phyloP scores from a whole-genome alignment of 1,140 invertebrate genomes.

The Coboldia fuscipes region DNA sequence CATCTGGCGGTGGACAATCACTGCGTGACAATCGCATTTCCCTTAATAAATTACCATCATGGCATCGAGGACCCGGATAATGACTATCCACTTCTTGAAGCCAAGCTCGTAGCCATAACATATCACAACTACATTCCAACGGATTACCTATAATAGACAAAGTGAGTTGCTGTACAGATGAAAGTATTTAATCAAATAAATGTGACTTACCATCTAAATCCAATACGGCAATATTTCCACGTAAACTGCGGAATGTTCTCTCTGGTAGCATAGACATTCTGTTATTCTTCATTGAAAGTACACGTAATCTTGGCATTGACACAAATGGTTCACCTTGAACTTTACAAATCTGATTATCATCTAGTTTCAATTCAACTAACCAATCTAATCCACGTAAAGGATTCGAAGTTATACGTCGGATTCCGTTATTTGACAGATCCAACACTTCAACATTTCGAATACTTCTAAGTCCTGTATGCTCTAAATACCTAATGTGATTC shows the following conservation, averaged over 20 bases:
- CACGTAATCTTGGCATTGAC: constrained; percentile 55
- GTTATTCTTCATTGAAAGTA: constrained; percentile 59
- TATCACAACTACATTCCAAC: constrained; percentile 51
- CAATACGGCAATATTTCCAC: constrained; percentile 57
- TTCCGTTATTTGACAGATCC: constrained; percentile 53
- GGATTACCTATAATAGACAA: constrained; percentile 44
- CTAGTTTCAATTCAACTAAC: constrained; percentile 62
- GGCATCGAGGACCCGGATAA: constrained; percentile 39
- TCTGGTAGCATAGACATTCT: constrained; percentile 51
- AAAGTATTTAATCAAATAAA: background rate
- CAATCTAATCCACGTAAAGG: constrained; percentile 48
- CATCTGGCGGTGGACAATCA: constrained; percentile 32
- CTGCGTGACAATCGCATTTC: constrained; percentile 41
- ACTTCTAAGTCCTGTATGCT: constrained; percentile 45
- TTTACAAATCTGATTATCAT: constrained; percentile 48
- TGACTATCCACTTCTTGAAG: constrained; percentile 37
- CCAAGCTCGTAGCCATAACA: constrained; percentile 66
- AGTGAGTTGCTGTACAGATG: background rate
- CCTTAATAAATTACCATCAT: constrained; percentile 46
- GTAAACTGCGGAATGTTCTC: constrained; percentile 45
- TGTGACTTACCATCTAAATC: constrained; percentile 55
- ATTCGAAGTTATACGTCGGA: constrained; percentile 43
- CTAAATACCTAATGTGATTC: constrained; percentile 46
- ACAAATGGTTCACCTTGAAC: constrained; percentile 53
- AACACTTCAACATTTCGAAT: constrained; percentile 56